Evolutionary conservation across 2,113 vertebrate species (phyloP), one percentile per base, ranked within the genome.

Genomic region (Uria lomvia): DNA sequence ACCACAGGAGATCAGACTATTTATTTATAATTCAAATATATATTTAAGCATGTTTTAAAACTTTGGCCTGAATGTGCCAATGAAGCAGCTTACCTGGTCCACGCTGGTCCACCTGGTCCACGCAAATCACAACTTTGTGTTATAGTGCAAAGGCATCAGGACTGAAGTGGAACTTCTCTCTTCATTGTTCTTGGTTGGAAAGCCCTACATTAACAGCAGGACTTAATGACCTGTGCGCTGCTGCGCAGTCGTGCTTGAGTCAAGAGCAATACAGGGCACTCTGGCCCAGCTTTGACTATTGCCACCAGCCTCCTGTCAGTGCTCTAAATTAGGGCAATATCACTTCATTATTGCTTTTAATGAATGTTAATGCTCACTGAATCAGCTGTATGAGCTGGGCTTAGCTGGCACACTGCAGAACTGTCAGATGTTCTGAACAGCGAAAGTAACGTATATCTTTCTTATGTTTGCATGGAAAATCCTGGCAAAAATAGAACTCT

Each of bases 341-440:
- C 22, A 38, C 53, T 62, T 86, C 12, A 88, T 86, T 91, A 63
- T 59, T 78, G 24, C 8, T 95, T 83, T 87, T 87, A 67, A 92
- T 94, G 77, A 92, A 80, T 88, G 88, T 91, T 96, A 90, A 94
- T 80, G 63, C 12, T 85, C 58, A 73, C 24, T 87, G 53, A 94
- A 86, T 74, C 80, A 83, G 12, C 68, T 53, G 1, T 13, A 45
- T 15, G 30, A 93, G 45, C 32, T 66, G 53, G 47, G 52, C 2
- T 94, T 90, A 87, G 38, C 55, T 63, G 40, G 34, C 27, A 49
- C 29, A 11, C 17, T 80, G 60, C 49, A 89, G 42, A 92, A 49
- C 32, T 74, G 22, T 71, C 68, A 45, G 42, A 70, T 74, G 4
- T 82, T 90, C 70, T 43, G 19, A 95, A 56, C 8, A 78, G 58